Evolutionary conservation across 2,888 invertebrate genomes (phyloP).

Genomic region (Thymelicus sylvestris): DNA sequence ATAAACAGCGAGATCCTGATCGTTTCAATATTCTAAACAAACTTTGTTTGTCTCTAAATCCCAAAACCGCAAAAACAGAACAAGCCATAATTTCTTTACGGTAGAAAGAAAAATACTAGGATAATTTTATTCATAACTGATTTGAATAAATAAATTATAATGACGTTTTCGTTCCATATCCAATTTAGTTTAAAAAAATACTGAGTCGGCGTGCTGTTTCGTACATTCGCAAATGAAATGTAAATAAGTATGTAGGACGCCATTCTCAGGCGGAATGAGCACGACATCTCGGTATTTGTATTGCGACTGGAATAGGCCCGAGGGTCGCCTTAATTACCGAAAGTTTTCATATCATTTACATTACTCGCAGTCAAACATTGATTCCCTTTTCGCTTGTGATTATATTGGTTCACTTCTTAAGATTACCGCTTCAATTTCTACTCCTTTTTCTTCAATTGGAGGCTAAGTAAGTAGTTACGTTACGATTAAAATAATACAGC

Average conservation of each 20-base stretch:
- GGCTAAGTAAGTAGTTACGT: too few relatives aligned
- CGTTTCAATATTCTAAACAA: too few relatives aligned
- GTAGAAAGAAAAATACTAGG: background rate
- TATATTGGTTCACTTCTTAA: background rate
- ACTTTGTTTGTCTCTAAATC: too few relatives aligned
- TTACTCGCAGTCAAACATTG: constrained; percentile 19
- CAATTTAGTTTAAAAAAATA: constrained; percentile 45
- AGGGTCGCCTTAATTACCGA: constrained; percentile 33
- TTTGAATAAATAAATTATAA: constrained; percentile 36
- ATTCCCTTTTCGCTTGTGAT: constrained; percentile 5
- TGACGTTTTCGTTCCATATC: constrained; percentile 29
- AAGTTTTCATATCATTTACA: constrained; percentile 34
- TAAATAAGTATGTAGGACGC: constrained; percentile 49
- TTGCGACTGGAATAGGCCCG: constrained; percentile 31
- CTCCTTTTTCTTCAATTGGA: too few relatives aligned
- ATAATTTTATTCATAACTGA: constrained; percentile 28
- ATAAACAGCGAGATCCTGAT: too few relatives aligned
- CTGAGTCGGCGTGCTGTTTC: constrained; percentile 25
- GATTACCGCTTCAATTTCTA: background rate
- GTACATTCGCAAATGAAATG: constrained; percentile 49
- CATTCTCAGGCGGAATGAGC: constrained; percentile 46
- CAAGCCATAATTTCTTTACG: background rate
- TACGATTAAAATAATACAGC: too few relatives aligned
- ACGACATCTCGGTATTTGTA: constrained; percentile 45
- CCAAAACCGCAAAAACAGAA: constrained; percentile 5